phyloP scores from a whole-genome alignment of 2,888 invertebrate species.

The Acanthosepion esculentum region DNA sequence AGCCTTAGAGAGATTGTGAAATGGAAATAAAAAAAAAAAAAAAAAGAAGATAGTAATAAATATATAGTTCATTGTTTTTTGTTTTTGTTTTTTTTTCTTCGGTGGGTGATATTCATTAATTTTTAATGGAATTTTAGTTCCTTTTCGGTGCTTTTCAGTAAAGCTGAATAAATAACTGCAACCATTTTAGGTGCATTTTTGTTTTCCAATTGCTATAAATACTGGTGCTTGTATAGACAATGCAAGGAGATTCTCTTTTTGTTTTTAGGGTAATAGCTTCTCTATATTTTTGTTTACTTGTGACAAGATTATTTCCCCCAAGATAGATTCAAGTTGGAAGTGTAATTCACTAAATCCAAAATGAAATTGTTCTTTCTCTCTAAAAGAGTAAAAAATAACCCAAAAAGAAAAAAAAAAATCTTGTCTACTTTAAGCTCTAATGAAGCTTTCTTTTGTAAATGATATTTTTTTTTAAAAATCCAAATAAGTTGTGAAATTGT shows the following conservation, averaged over 20 bases:
- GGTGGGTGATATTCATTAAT: neutral
- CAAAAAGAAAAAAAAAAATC: neutral
- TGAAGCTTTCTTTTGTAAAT: constrained; percentile 5
- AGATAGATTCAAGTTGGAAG: neutral
- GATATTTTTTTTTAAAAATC: neutral
- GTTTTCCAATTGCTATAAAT: neutral
- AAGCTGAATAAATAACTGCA: neutral
- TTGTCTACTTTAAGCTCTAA: neutral
- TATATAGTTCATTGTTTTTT: neutral
- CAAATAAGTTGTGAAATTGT: constrained; percentile 3
- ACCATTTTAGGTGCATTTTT: neutral
- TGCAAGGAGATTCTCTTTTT: neutral
- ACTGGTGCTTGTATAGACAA: constrained; percentile 33
- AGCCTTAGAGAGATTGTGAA: constrained; percentile 33
- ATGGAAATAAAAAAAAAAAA: neutral
- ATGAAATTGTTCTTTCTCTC: neutral
- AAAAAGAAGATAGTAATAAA: neutral
- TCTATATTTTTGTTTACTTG: neutral
- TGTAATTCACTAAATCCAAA: neutral
- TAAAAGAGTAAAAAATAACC: neutral
- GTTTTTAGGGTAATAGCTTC: neutral
- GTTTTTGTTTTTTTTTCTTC: neutral
- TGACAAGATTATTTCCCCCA: neutral
- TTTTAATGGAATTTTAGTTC: neutral
- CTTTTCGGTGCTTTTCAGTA: neutral